Evolutionary conservation across 2,888 invertebrate genomes (phyloP).

Genomic region (Dorcus hopei): DNA sequence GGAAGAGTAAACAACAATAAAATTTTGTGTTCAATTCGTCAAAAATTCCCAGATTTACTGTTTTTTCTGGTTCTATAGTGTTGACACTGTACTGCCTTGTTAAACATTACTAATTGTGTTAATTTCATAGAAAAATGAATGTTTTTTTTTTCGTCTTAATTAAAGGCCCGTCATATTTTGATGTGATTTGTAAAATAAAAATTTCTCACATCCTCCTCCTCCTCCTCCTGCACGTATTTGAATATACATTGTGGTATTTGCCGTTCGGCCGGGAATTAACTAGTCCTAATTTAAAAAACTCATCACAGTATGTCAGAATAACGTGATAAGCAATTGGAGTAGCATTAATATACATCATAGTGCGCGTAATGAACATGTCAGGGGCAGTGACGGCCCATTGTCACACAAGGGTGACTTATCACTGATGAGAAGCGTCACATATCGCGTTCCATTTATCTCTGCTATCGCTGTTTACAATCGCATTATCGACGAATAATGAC

Average conservation of each 20-base stretch:
- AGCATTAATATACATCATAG: slow-evolving; percentile 24
- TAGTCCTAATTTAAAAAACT: slow-evolving; percentile 6
- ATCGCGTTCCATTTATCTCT: slow-evolving; percentile 30
- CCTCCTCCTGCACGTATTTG: not conserved
- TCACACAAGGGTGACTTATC: slow-evolving; percentile 31
- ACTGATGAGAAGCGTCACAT: slow-evolving; percentile 25
- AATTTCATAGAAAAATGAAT: no score
- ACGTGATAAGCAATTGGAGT: slow-evolving; percentile 20
- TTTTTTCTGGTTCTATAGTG: no score
- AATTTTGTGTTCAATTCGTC: no score
- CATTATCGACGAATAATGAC: slow-evolving; percentile 26
- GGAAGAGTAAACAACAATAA: no score
- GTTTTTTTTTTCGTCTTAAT: no score
- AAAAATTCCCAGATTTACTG: no score
- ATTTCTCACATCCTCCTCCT: no score
- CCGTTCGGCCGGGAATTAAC: not conserved
- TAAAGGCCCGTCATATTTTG: no score
- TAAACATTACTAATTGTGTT: no score
- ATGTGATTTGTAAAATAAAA: no score
- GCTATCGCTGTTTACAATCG: slow-evolving; percentile 36
- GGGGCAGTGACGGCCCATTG: slow-evolving; percentile 36
- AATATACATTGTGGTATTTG: not conserved
- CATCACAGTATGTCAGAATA: slow-evolving; percentile 14
- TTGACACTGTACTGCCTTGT: no score
- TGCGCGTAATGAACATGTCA: slow-evolving; percentile 46